phyloP scores from a whole-genome alignment of 2,113 vertebrate genomes.

The Bos indicus region DNA sequence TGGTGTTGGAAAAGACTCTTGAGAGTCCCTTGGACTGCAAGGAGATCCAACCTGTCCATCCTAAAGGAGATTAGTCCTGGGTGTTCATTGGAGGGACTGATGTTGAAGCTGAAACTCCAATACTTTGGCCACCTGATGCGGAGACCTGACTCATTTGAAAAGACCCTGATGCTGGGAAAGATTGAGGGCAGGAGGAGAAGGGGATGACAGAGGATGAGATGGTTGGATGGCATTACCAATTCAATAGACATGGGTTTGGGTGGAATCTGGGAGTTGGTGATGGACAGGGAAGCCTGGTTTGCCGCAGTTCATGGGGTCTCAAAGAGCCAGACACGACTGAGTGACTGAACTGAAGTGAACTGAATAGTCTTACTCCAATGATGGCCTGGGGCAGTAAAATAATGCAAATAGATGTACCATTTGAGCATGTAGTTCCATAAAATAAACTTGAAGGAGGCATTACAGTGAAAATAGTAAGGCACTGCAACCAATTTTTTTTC shows the following conservation, averaged over 20 bases:
- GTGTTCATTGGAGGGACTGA: too few species aligned
- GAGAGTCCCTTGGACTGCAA: too few species aligned
- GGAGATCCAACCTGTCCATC: too few species aligned
- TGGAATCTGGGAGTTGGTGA: not conserved
- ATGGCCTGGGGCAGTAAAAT: not conserved
- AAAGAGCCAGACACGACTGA: accelerated
- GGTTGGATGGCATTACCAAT: not conserved
- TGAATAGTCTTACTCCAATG: not conserved
- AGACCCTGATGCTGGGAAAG: too few species aligned
- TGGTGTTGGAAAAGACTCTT: too few species aligned
- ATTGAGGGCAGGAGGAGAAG: too few species aligned
- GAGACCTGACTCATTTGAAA: too few species aligned
- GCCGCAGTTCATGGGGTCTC: not conserved
- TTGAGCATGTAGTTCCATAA: not conserved
- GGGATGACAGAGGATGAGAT: too few species aligned
- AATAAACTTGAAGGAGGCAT: not conserved
- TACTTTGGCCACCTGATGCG: too few species aligned
- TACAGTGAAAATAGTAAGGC: not conserved
- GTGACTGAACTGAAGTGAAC: not conserved
- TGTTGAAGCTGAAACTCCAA: too few species aligned
- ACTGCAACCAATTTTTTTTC: not conserved
- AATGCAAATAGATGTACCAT: not conserved
- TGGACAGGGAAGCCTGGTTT: not conserved
- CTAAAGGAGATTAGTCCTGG: too few species aligned
- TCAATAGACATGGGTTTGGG: not conserved